Evolutionary conservation across 2,797 vertebrate genomes (phyloP).

Genomic region (Vireo griseus): DNA sequence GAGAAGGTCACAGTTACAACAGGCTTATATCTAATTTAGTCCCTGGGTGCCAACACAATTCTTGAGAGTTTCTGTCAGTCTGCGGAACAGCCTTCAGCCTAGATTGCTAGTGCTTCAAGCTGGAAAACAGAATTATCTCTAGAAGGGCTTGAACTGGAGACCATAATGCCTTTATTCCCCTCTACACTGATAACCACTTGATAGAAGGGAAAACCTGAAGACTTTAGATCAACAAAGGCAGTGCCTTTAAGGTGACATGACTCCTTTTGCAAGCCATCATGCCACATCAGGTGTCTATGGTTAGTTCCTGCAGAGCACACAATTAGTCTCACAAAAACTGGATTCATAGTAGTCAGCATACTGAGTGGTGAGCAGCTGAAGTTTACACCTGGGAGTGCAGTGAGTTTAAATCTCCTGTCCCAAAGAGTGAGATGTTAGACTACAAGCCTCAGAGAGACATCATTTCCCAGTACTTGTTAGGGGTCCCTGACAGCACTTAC

Average conservation of each 20-base stretch:
- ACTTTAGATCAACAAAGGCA: background rate
- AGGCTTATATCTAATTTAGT: background rate
- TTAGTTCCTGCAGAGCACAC: background rate
- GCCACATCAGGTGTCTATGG: too few relatives aligned
- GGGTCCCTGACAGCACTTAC: background rate
- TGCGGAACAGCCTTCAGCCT: background rate
- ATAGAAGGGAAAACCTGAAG: background rate
- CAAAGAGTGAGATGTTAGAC: background rate
- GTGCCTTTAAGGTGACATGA: background rate
- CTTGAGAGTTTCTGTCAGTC: background rate
- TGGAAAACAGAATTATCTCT: background rate
- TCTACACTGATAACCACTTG: background rate
- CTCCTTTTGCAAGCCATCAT: background rate
- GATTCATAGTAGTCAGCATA: background rate
- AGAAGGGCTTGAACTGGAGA: background rate
- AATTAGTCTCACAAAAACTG: fast-evolving
- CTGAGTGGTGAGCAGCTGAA: background rate
- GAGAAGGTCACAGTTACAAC: background rate
- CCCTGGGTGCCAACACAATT: background rate
- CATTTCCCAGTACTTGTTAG: background rate
- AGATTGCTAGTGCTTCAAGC: background rate
- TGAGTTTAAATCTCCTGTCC: background rate
- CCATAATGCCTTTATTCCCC: background rate
- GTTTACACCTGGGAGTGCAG: background rate
- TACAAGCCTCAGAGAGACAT: background rate